Evolutionary conservation across 2,797 vertebrate species (phyloP).

Genomic region (Manis pentadactyla): DNA sequence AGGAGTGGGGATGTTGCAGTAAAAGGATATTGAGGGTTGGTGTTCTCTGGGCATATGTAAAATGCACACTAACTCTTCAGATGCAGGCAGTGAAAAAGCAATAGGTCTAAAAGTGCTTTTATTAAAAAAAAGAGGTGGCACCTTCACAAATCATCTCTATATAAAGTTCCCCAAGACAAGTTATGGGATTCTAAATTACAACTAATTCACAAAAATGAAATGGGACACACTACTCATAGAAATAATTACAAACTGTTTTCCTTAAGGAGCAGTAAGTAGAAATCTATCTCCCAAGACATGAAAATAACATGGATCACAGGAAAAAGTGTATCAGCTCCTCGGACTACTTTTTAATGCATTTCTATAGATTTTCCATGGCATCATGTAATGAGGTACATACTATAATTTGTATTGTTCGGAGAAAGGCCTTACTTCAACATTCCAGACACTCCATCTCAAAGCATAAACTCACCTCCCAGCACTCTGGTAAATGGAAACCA

Average conservation of each 20-base stretch:
- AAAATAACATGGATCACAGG: not conserved
- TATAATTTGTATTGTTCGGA: not conserved
- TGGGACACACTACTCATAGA: not conserved
- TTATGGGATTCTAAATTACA: not conserved
- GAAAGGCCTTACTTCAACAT: not conserved
- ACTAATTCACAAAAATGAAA: conserved; percentile 48
- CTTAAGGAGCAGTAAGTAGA: not conserved
- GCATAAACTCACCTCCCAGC: not conserved
- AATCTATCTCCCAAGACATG: conserved; percentile 22
- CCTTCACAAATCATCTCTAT: not conserved
- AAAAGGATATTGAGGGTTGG: not conserved
- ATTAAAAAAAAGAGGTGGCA: not conserved
- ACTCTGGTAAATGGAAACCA: not conserved
- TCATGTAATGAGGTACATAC: not conserved
- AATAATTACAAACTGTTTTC: not conserved
- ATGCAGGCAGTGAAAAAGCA: not conserved
- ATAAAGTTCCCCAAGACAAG: conserved; percentile 1
- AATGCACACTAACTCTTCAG: not conserved
- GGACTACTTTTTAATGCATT: not conserved
- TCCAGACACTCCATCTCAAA: not conserved
- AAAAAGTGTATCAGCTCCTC: not conserved
- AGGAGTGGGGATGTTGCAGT: not conserved
- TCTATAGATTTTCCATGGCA: not conserved
- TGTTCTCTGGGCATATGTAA: not conserved
- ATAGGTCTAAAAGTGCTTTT: not conserved